Conservation (phyloP, 1,140 invertebrate species). For the Hetaerina americana region DNA sequence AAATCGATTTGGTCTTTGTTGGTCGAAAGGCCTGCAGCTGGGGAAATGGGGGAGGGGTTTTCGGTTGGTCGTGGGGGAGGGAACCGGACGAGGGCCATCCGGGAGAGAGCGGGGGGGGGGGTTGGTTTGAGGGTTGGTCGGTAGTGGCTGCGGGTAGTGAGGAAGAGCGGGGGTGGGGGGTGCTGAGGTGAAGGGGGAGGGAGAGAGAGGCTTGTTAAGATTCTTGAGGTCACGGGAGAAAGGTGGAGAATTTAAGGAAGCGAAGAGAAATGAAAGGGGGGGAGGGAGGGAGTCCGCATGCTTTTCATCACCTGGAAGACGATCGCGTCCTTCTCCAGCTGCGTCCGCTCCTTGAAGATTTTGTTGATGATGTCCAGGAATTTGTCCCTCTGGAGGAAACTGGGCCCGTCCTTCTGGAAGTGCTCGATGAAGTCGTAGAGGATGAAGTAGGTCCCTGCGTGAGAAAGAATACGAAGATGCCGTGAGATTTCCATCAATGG, state of each 20-base stretch:
- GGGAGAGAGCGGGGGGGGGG: no score
- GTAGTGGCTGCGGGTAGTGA: background rate
- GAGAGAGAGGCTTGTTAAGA: background rate
- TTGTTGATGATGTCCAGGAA: conserved; percentile 74
- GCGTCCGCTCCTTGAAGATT: conserved; percentile 74
- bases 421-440: conserved; percentile 83
- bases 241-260: no score
- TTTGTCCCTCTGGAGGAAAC: conserved; percentile 63
- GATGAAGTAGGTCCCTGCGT: conserved; percentile 75
- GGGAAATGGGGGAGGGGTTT: no score
- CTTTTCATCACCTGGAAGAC: conserved; percentile 62
- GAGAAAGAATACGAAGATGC: no score
- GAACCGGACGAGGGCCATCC: no score
- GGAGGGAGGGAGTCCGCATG: background rate
- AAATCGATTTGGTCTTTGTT: background rate
- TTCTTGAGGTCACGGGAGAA: no score
- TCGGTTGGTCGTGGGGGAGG: no score
- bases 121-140: no score
- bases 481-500: no score
- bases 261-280: background rate
- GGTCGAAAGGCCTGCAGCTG: background rate
- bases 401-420: conserved; percentile 74
- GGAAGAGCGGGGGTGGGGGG: background rate
- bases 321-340: conserved; percentile 74
- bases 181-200: background rate